phyloP scores from a whole-genome alignment of 1,140 invertebrate species.

The Cherax quadricarinatus region DNA sequence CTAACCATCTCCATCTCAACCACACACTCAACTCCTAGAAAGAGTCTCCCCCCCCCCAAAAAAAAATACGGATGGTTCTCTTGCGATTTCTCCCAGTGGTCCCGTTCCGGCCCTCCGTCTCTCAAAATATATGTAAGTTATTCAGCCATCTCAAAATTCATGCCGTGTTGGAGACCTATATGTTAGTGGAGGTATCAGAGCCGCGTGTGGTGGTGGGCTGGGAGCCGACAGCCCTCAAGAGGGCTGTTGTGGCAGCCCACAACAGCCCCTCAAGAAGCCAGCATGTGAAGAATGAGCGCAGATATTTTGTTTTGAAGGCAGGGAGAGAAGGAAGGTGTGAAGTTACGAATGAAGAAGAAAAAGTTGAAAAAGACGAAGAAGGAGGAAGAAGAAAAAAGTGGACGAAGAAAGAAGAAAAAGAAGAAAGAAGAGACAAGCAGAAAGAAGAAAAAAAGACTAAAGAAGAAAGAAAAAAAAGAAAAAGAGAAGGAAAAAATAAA shows the following conservation, averaged over 20 bases:
- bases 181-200: background rate
- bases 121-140: background rate
- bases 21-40: too few relatives aligned
- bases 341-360: background rate
- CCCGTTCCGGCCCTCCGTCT: background rate
- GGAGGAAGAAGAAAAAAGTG: background rate
- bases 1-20: too few relatives aligned
- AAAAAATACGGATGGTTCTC: too few relatives aligned
- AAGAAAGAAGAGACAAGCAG: background rate
- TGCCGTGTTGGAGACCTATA: background rate
- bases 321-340: background rate
- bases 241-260: background rate
- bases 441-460: background rate
- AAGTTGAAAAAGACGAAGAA: background rate
- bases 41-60: too few relatives aligned
- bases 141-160: background rate
- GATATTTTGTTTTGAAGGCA: background rate
- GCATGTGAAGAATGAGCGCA: background rate
- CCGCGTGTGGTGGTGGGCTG: background rate
- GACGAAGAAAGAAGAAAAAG: background rate
- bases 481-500: background rate
- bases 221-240: background rate
- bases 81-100: background rate
- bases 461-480: background rate
- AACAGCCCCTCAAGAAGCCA: background rate